Base-by-base conservation (phyloP, 1,140 invertebrate species). In the Cyclina sinensis region DNA sequence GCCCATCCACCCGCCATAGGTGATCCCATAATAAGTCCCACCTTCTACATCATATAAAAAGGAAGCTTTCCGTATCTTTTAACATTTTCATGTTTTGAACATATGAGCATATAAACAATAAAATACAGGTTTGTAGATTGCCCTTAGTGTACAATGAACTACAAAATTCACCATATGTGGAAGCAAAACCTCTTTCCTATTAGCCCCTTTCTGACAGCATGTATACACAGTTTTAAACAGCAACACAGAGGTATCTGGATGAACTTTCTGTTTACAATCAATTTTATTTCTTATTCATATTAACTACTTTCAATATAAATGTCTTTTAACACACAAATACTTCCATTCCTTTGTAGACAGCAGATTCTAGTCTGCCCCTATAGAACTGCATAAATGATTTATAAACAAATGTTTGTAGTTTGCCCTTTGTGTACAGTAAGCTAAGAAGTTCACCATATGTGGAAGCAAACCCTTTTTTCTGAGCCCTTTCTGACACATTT, bases 101-200 rank as follows among this genome's bases (percentile, higher is more conserved):
- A n/a, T n/a, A n/a, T n/a, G n/a, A n/a, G n/a, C n/a, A n/a, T n/a
- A n/a, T n/a, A n/a, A n/a, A n/a, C n/a, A n/a, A n/a, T n/a, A n/a
- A n/a, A n/a, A n/a, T n/a, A n/a, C n/a, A n/a, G n/a, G n/a, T n/a
- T n/a, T 81, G 79, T 81, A 0, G 57, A 24, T 81, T 57, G 21
- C 27, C 37, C 57, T 80, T 59, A 80, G 78, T 59, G 39, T 80
- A 80, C 78, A 59, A 30, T 43, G 11, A 11, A 39, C 46, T 80
- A 80, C 16, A 59, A 80, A 80, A 27, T 27, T 51, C 14, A 80
- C 73, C 57, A 62, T 80, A 80, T 80, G 78, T 80, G 78, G 78
- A 80, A 80, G 51, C 78, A 80, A 80, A n/a, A 59, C 51, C 16
- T 7, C 51, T 80, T 80, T 3, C n/a, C 12, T 80, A 32, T 59